Conservation (phyloP, 2,888 invertebrate species). For the Eupithecia subumbrata region DNA sequence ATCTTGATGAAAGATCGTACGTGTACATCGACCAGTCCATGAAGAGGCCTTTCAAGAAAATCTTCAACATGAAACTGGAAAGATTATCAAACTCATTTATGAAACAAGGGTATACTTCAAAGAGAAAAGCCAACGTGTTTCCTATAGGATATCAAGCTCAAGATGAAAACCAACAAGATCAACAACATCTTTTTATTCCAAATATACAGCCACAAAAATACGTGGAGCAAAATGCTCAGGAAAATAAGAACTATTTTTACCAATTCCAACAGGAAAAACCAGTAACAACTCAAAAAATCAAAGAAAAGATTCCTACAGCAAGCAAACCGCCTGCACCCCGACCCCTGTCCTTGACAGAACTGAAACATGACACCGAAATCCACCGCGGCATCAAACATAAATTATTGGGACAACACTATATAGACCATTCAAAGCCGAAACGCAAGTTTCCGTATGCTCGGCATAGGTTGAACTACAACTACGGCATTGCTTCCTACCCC, state of each 20-base stretch:
- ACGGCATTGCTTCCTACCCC: constrained; percentile 2
- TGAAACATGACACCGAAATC: constrained; percentile 5
- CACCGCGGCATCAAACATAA: background rate
- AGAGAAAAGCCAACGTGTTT: background rate
- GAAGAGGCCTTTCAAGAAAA: constrained; percentile 43
- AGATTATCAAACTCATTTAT: background rate
- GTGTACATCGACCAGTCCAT: constrained; percentile 64
- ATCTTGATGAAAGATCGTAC: constrained; percentile 65
- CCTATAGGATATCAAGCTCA: background rate
- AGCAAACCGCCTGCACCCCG: background rate
- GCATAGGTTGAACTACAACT: constrained; percentile 18
- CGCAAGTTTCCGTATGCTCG: constrained; percentile 3
- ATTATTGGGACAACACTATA: background rate
- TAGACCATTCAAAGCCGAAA: constrained; percentile 1
- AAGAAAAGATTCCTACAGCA: background rate
- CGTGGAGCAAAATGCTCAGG: background rate
- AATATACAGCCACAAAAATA: background rate
- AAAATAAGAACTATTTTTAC: background rate
- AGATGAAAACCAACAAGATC: background rate
- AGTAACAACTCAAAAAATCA: background rate
- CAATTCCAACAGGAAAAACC: background rate
- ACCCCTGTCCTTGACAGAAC: background rate
- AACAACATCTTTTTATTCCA: background rate
- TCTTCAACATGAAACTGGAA: constrained; percentile 18
- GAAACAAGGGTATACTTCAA: constrained; percentile 2